Evolutionary conservation across 2,113 vertebrate species (phyloP).

Genomic region (Thalassarche chlororhynchos): DNA sequence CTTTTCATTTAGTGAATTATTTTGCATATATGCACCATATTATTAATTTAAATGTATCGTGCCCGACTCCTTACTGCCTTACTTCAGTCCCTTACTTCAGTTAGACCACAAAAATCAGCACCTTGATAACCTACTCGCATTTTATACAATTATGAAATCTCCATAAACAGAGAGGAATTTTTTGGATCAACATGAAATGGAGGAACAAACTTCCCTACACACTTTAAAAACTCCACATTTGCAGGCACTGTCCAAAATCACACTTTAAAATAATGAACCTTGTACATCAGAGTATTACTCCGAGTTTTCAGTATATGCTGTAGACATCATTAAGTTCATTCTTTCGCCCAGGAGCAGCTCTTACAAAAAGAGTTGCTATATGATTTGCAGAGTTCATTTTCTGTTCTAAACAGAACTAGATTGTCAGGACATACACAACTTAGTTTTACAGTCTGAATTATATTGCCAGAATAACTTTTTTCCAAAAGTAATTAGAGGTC

Average conservation of each 20-base stretch:
- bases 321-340: background rate
- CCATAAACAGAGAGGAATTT: background rate
- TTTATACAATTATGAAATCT: background rate
- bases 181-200: background rate
- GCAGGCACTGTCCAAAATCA: background rate
- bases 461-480: background rate
- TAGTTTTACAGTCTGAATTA: background rate
- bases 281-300: background rate
- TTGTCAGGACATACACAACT: conserved; percentile 3
- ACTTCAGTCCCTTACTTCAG: background rate
- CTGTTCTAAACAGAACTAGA: background rate
- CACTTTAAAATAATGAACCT: background rate
- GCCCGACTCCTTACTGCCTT: background rate
- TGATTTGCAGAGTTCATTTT: background rate
- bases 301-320: background rate
- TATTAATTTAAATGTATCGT: background rate
- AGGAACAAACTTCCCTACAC: background rate
- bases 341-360: background rate
- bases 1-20: background rate
- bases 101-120: background rate
- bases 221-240: background rate
- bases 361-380: background rate
- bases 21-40: background rate
- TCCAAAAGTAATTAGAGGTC: conserved; percentile 2
- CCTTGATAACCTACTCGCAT: background rate